Conservation (phyloP, 2,113 vertebrate species). For the Raja brachyura region DNA sequence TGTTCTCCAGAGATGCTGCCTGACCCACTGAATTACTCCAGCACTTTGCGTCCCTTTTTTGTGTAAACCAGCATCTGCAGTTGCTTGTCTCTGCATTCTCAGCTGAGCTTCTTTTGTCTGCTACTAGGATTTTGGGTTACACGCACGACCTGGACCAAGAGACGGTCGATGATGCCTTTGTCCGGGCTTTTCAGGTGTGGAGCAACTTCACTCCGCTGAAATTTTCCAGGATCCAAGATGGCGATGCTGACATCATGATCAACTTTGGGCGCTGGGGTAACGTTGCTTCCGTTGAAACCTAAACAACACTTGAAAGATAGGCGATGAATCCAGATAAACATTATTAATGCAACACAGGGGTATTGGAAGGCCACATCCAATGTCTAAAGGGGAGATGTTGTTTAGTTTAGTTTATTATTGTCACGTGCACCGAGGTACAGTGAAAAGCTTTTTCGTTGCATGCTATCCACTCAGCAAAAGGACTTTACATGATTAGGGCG, state of each 20-base stretch:
- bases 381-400: neutral
- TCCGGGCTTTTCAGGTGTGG: constrained; percentile 93
- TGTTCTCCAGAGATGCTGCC: no score
- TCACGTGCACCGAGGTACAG: no score
- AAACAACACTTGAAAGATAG: neutral
- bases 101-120: neutral
- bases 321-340: neutral
- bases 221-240: constrained; percentile 78
- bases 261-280: constrained; percentile 98
- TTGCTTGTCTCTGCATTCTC: no score
- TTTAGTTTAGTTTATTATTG: no score
- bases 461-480: no score
- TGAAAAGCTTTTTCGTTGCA: no score
- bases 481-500: no score
- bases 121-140: constrained; percentile 81
- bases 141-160: constrained; percentile 84
- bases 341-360: neutral
- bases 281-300: neutral
- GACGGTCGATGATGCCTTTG: constrained; percentile 87
- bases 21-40: no score
- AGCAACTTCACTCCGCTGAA: constrained; percentile 82
- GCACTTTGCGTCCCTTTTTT: no score
- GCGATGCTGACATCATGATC: constrained; percentile 97
- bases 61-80: no score
- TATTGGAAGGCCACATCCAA: neutral